Base-by-base conservation (phyloP, 2,113 vertebrate genomes). In the Clarias batrachus region DNA sequence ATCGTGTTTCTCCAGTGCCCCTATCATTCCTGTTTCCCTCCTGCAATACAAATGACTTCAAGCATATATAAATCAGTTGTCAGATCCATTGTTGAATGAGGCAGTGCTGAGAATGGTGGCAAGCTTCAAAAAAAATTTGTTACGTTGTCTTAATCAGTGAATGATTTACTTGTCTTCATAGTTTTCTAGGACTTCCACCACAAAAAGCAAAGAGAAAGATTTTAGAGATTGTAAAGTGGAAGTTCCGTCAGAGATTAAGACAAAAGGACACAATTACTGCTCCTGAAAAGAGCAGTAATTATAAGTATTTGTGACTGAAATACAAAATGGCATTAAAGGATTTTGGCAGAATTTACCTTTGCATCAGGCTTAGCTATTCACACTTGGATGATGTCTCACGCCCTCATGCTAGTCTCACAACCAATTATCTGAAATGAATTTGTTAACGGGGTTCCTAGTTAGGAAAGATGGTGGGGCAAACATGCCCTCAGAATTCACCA, bases 331-430 rank as follows among this genome's bases (percentile, higher is more conserved):
- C n/a, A 83, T 57, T 57, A 83, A 83, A 83, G 56, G 48, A 83
- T 9, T 41, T 41, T 23, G 52, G 57, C 59, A 83, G 71, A 83
- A 57, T 83, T 25, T 33, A 71, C 82, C 14, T 71, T 82, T 68
- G 41, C 48, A 48, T 48, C 48, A 48, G 21, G 25, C 25, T 37
- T 27, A 63, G 62, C 23, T 52, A 66, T 37, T 71, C 27, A 30
- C n/a, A 71, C 27, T 19, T 0, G 7, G 6, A 48, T 48, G n/a
- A 11, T 16, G 1, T 52, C 30, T 71, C 19, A 83, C 21, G 21
- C 33, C 23, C 13, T 37, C 82, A 83, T 2, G 48, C 14, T 25
- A 83, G 41, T 83, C 81, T 66, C 12, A 17, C 60, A 63, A 13
- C 19, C 48, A 48, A 8, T 8, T 54, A 27, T 52, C 21, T 82